Percentiles rank a stretch among this genome's conserved stretches.
These are phyloP conservation scores for Caenorhabditis japonica DNA, from an alignment of 2,888 invertebrate genomes.

Conservation along the genomic window DNA sequence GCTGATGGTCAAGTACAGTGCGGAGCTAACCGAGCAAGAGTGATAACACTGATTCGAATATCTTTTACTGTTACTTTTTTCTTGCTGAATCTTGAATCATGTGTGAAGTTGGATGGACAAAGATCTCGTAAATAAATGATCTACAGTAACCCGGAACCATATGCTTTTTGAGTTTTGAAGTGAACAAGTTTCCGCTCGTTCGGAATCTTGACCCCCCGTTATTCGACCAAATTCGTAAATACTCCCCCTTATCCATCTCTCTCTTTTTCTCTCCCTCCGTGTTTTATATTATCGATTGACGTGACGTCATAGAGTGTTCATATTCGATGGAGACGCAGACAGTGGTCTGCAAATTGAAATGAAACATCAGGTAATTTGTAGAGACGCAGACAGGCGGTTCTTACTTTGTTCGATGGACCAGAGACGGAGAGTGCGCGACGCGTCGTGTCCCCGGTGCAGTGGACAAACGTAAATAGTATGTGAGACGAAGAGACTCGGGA, in stretches of 20 bases:
- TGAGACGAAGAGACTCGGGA: slow-evolving; percentile 7
- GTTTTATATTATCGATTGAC: slow-evolving; percentile 43
- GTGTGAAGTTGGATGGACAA: no score
- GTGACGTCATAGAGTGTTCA: slow-evolving; percentile 43
- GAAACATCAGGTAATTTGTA: slow-evolving; percentile 1
- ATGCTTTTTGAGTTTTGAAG: no score
- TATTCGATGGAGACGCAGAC: slow-evolving; percentile 31
- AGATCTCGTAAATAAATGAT: no score
- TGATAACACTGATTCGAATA: not conserved
- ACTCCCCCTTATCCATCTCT: slow-evolving; percentile 14
- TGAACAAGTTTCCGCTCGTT: no score
- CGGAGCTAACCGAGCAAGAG: slow-evolving; percentile 38
- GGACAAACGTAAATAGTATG: slow-evolving; percentile 11
- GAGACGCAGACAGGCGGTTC: slow-evolving; percentile 24
- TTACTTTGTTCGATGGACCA: slow-evolving; percentile 6
- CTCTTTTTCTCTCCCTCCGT: slow-evolving; percentile 21
- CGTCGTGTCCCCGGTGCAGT: slow-evolving; percentile 25
- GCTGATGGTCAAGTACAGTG: slow-evolving; percentile 53
- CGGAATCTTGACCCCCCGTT: slow-evolving; percentile 4
- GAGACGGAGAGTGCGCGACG: slow-evolving; percentile 30
- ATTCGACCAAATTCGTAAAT: slow-evolving; percentile 3
- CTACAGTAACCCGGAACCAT: no score
- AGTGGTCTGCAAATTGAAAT: slow-evolving; percentile 17
- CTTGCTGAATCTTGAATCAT: no score
- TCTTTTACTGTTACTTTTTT: no score